These are phyloP conservation scores for Polyommatus icarus DNA, from an alignment of 2,888 invertebrate species.

Conservation along the genomic window DNA sequence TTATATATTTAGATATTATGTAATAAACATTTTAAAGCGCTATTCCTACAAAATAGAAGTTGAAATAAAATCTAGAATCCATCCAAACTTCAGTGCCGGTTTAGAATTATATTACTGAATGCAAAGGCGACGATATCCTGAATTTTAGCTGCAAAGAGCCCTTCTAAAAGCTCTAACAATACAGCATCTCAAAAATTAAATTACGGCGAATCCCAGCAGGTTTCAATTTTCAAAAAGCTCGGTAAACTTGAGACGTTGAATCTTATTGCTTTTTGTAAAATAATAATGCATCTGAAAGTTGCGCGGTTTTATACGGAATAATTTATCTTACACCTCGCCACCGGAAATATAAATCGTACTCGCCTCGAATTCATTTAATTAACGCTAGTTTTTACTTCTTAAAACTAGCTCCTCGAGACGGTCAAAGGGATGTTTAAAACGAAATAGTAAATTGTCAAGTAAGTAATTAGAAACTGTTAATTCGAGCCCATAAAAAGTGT, in stretches of 20 bases:
- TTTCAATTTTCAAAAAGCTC: constrained; percentile 67
- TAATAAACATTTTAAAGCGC: background rate
- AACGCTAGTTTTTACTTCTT: constrained; percentile 30
- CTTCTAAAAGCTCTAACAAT: constrained; percentile 61
- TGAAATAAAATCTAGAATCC: background rate
- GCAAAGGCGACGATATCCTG: constrained; percentile 45
- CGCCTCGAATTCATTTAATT: constrained; percentile 30
- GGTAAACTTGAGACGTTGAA: constrained; percentile 53
- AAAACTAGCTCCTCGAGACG: constrained; percentile 29
- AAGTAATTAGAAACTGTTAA: constrained; percentile 56
- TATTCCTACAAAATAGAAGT: background rate
- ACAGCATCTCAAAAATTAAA: constrained; percentile 73
- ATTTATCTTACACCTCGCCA: constrained; percentile 35
- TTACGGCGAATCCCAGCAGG: constrained; percentile 66
- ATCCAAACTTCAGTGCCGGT: constrained; percentile 12
- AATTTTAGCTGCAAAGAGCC: constrained; percentile 59
- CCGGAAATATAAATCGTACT: constrained; percentile 29
- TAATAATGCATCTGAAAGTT: constrained; percentile 53
- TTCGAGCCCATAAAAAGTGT: constrained; percentile 64
- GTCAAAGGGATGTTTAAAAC: constrained; percentile 37
- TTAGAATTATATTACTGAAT: constrained; percentile 40
- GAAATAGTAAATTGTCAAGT: constrained; percentile 40
- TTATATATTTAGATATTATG: too few species aligned
- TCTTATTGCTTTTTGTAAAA: constrained; percentile 55
- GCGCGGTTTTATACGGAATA: constrained; percentile 37